Evolutionary conservation across 2,113 vertebrate genomes (phyloP).

Genomic region (Erythrocercus mccallii): DNA sequence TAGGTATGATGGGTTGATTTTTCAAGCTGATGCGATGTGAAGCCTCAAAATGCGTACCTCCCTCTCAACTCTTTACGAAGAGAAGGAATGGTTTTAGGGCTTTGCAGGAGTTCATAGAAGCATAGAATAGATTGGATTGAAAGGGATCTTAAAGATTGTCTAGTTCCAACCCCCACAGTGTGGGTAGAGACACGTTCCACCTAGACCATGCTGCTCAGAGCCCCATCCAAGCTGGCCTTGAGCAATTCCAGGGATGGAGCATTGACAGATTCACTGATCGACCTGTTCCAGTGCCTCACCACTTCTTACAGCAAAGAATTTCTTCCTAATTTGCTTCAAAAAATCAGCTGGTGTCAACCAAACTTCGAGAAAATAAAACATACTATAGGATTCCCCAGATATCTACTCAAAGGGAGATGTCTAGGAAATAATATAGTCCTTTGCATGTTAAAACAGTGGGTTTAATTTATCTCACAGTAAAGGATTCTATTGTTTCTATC

Average conservation of each 20-base stretch:
- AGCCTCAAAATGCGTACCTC: not conserved
- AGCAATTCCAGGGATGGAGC: not conserved
- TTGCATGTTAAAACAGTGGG: accelerated
- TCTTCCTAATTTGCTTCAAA: not conserved
- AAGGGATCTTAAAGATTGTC: not conserved
- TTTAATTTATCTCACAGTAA: not conserved
- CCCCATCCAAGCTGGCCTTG: not conserved
- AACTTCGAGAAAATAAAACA: not conserved
- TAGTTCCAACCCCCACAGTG: not conserved
- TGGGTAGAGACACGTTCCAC: no score
- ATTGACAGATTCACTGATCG: not conserved
- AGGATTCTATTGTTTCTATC: not conserved
- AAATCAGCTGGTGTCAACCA: not conserved
- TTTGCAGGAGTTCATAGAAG: not conserved
- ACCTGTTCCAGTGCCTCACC: no score
- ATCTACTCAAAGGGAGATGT: not conserved
- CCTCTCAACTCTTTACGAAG: not conserved
- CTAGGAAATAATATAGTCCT: not conserved
- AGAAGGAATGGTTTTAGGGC: not conserved
- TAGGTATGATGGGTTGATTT: not conserved
- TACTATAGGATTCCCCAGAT: not conserved
- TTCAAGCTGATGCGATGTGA: not conserved
- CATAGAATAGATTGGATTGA: not conserved
- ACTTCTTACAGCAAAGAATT: not conserved
- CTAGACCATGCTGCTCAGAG: not conserved